phyloP scores from a whole-genome alignment of 1,140 invertebrate genomes.

The Drosophila ogumai region DNA sequence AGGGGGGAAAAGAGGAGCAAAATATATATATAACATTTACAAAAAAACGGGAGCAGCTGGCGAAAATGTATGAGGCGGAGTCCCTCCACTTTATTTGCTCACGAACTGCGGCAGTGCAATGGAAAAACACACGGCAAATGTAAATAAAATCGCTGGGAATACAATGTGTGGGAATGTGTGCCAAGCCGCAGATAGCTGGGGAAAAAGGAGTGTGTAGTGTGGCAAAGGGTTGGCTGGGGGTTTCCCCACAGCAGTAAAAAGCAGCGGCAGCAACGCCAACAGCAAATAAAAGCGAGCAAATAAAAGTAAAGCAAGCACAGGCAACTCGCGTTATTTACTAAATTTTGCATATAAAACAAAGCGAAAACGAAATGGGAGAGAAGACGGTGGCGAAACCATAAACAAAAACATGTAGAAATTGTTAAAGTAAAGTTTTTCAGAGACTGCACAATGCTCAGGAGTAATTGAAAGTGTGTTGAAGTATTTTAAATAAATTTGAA shows the following conservation, averaged over 20 bases:
- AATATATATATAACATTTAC: background rate
- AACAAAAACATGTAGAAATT: slow-evolving; percentile 39
- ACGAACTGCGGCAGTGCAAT: slow-evolving; percentile 78
- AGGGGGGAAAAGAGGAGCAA: background rate
- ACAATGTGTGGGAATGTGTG: slow-evolving; percentile 57
- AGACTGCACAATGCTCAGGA: background rate
- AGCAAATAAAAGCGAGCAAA: slow-evolving; percentile 76
- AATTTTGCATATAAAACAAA: slow-evolving; percentile 76
- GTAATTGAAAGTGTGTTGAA: background rate
- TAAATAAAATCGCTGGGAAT: slow-evolving; percentile 70
- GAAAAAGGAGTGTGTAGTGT: background rate
- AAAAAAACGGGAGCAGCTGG: slow-evolving; percentile 22
- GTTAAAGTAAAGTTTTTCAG: slow-evolving; percentile 10
- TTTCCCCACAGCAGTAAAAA: slow-evolving; percentile 62
- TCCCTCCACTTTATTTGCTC: slow-evolving; percentile 45
- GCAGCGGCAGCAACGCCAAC: slow-evolving; percentile 50
- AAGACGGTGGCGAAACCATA: slow-evolving; percentile 25
- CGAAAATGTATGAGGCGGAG: slow-evolving; percentile 25
- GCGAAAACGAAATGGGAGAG: slow-evolving; percentile 13
- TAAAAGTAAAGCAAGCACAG: slow-evolving; percentile 78
- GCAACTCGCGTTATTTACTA: slow-evolving; percentile 76
- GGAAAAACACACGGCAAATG: slow-evolving; percentile 72
- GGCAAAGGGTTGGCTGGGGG: slow-evolving; percentile 6
- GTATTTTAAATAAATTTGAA: background rate
- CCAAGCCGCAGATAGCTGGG: slow-evolving; percentile 41